Evolutionary conservation across 1,140 invertebrate species (phyloP), one percentile per base, ranked within the genome.

Genomic region (Macrostomum lignano): DNA sequence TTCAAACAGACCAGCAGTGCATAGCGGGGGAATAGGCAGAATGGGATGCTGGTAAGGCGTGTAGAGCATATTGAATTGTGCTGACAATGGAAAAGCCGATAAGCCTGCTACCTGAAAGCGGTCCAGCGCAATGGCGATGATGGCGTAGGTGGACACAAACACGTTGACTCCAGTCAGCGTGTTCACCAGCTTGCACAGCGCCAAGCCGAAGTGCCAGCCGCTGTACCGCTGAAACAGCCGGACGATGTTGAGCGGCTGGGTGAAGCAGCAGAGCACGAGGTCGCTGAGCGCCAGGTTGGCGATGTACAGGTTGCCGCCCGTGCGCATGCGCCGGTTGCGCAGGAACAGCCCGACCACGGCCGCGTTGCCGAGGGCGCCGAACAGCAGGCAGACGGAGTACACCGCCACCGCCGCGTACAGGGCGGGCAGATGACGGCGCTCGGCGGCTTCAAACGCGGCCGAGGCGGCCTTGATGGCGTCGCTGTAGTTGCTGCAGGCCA

Each of bases 211-310:
- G 21, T 44, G 34, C 55, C 55, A 58, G 35, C 46, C 43, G 15
- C 19, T 28, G 9, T 28, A 36, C 24, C 47, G 19, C 4, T 14
- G 19, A 5, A 28, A 9, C 9, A 28, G 19, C 14, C 51, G 48
- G 3, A 54, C 39, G n/a, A 54, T 37, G 38, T 55, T 47, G 22
- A 42, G 29, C 3, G 42, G 29, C 13, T 46, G 23, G 2, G 55
- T 42, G 32, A 58, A 48, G 1, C 55, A 55, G 33, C 46, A 49
- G 25, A 52, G 41, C 9, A 57, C 40, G 25, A 58, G 43, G 39
- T 58, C 58, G 2, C 47, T 51, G 6, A 55, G 20, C 10, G 55
- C 51, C n/a, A 58, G 39, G 38, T 58, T 58, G 2, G 58, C 48
- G 35, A 58, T 59, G 38, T 41, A 44, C 34, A 55, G 45, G 40